These are phyloP conservation scores for Melanaphis sacchari DNA, from an alignment of 1,140 invertebrate genomes.

Conservation along the genomic window DNA sequence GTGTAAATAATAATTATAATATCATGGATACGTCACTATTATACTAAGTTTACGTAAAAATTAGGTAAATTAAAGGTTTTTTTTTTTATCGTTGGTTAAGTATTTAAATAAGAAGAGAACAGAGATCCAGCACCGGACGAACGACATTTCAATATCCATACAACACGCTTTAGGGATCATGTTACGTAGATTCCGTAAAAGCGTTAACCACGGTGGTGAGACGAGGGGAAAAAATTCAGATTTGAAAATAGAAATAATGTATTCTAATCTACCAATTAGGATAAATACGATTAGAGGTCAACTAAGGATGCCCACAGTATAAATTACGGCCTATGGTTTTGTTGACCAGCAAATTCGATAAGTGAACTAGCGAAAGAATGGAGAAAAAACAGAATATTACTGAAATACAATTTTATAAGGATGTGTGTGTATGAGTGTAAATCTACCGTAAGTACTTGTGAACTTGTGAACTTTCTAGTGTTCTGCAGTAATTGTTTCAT, in stretches of 20 bases:
- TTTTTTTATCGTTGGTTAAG: background rate
- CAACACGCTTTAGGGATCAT: background rate
- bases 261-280: background rate
- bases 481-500: no score
- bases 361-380: background rate
- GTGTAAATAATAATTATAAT: background rate
- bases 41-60: background rate
- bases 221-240: background rate
- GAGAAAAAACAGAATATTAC: background rate
- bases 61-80: background rate
- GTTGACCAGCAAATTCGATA: conserved; percentile 26
- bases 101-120: background rate
- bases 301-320: background rate
- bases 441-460: background rate
- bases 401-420: background rate
- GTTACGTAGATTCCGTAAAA: background rate
- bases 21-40: no score
- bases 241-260: conserved; percentile 11
- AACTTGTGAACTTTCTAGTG: background rate
- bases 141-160: background rate
- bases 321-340: conserved; percentile 5
- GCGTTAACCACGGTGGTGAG: background rate
- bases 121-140: background rate
- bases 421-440: background rate
- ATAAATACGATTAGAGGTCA: conserved; percentile 23